These are phyloP conservation scores for Zaprionus taronus DNA, from an alignment of 1,140 invertebrate species.

Conservation along the genomic window DNA sequence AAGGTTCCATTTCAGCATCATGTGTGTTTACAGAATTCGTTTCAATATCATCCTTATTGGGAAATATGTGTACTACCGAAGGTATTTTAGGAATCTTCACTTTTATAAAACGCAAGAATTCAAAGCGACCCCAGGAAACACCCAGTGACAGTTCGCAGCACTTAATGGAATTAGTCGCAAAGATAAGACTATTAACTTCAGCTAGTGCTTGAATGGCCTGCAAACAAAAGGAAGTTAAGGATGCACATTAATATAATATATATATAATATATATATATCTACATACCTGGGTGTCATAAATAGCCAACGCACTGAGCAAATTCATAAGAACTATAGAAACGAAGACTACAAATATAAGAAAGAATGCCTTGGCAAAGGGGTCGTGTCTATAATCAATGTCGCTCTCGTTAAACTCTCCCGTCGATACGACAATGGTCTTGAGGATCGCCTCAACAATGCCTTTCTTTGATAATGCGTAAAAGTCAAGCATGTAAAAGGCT, in stretches of 20 bases:
- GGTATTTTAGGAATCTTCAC: background rate
- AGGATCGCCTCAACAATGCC: slow-evolving; percentile 87
- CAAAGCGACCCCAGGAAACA: background rate
- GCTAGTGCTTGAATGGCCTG: slow-evolving; percentile 90
- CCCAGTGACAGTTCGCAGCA: slow-evolving; percentile 86
- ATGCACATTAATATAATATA: background rate
- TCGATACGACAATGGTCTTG: slow-evolving; percentile 92
- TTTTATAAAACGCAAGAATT: background rate
- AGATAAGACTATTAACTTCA: slow-evolving; percentile 89
- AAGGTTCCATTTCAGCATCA: background rate
- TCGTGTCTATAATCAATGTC: slow-evolving; percentile 86
- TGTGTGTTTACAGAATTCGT: too few relatives aligned
- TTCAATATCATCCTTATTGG: background rate
- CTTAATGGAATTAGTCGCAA: slow-evolving; percentile 87
- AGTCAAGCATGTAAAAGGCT: slow-evolving; percentile 88
- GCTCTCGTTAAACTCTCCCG: slow-evolving; percentile 91
- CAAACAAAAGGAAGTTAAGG: background rate
- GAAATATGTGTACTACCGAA: background rate
- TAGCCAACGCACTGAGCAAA: slow-evolving; percentile 90
- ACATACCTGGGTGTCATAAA: slow-evolving; percentile 88
- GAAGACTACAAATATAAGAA: slow-evolving; percentile 90
- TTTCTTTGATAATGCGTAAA: slow-evolving; percentile 86
- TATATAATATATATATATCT: background rate
- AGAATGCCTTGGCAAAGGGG: slow-evolving; percentile 88
- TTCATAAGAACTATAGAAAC: slow-evolving; percentile 92